Conservation (phyloP, 2,113 vertebrate species). For the Aepyceros melampus region DNA sequence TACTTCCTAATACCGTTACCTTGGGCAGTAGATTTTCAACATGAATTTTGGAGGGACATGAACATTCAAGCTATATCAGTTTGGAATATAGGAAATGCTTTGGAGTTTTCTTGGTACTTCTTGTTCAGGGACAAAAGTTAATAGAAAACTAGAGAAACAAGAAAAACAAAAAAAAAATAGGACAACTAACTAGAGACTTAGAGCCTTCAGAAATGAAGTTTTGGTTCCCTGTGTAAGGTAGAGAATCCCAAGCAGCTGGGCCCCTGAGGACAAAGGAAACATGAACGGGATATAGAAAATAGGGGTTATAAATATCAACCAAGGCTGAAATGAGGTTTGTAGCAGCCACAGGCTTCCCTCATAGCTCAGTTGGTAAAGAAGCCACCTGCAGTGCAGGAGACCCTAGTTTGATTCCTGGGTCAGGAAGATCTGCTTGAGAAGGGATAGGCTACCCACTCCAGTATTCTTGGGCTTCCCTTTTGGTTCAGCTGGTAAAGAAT, state of each 20-base stretch:
- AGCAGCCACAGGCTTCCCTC: neutral
- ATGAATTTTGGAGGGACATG: neutral
- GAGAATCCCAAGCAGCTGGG: neutral
- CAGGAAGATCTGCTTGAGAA: neutral
- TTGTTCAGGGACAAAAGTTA: neutral
- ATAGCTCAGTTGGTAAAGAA: neutral
- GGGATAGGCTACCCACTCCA: neutral
- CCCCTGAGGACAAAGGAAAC: neutral
- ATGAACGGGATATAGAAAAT: neutral
- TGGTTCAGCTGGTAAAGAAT: neutral
- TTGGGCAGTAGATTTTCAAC: neutral
- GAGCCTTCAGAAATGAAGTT: neutral
- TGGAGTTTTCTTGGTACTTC: neutral
- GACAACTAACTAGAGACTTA: neutral
- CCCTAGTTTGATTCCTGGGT: neutral
- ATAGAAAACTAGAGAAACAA: neutral
- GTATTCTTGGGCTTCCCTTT: neutral
- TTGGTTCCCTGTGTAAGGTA: neutral
- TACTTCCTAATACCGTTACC: neutral
- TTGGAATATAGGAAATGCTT: neutral
- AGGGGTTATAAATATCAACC: neutral
- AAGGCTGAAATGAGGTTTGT: neutral
- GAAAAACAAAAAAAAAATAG: neutral
- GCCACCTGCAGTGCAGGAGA: neutral
- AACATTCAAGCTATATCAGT: neutral